Evolutionary conservation across 2,888 invertebrate species (phyloP).

Genomic region (Trichogramma evanescens): DNA sequence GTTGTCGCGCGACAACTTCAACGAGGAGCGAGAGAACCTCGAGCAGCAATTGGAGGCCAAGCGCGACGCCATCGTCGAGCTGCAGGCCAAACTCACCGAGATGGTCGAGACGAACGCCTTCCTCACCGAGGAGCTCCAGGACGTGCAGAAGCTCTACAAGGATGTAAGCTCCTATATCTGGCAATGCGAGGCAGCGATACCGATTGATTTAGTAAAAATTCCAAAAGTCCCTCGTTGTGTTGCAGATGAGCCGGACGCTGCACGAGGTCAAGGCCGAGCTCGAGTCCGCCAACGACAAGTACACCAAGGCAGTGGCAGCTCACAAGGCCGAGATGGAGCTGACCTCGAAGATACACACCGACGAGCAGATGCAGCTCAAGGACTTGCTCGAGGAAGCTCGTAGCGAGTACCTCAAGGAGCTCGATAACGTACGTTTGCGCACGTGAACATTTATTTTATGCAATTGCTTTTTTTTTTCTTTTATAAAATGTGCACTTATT

Average conservation of each 20-base stretch:
- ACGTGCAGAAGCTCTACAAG: constrained; percentile 31
- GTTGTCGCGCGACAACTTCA: constrained; percentile 25
- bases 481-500: not conserved
- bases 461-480: constrained; percentile 1
- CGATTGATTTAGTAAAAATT: not conserved
- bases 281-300: constrained; percentile 25
- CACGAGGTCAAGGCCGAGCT: constrained; percentile 27
- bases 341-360: constrained; percentile 22
- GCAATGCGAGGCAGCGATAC: too few relatives aligned
- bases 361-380: constrained; percentile 28
- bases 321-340: constrained; percentile 28
- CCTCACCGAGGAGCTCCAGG: constrained; percentile 27
- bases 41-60: constrained; percentile 25
- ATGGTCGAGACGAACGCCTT: constrained; percentile 25
- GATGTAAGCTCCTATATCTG: constrained; percentile 23
- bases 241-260: constrained; percentile 28
- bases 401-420: constrained; percentile 28
- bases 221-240: constrained; percentile 2
- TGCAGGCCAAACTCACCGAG: constrained; percentile 26
- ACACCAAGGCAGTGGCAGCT: constrained; percentile 20
- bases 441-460: not conserved
- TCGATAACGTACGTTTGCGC: constrained; percentile 30
- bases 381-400: constrained; percentile 28
- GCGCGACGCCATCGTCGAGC: constrained; percentile 16
- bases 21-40: constrained; percentile 28